phyloP scores from a whole-genome alignment of 92 coral and sea anemone species.

The Nematostella vectensis region DNA sequence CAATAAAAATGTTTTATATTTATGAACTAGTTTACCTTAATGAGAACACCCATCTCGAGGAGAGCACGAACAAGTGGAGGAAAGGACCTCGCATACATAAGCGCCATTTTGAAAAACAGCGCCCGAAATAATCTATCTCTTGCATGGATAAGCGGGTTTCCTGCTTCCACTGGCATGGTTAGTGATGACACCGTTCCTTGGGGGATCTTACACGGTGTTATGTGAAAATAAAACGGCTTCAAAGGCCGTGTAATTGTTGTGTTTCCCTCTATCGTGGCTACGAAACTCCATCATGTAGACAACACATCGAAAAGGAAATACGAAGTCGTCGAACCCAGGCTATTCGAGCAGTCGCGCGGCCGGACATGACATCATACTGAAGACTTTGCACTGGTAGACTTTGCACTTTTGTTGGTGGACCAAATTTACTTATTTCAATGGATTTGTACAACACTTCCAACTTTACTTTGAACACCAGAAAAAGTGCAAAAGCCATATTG shows the following conservation, averaged over 20 bases:
- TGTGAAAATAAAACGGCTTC: neutral
- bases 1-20: no score
- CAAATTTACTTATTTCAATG: no score
- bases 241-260: neutral
- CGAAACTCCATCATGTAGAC: neutral
- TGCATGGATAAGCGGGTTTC: conserved; percentile 90
- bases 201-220: neutral
- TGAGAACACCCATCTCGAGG: conserved; percentile 82
- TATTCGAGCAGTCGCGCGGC: no score
- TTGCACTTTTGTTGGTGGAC: no score
- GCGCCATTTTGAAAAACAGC: conserved; percentile 96
- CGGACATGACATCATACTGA: no score
- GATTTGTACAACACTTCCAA: no score
- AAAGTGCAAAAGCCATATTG: no score
- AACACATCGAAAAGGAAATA: neutral
- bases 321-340: no score
- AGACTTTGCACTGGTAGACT: no score
- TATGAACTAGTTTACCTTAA: conserved; percentile 49
- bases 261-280: neutral
- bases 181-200: neutral
- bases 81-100: conserved; percentile 91
- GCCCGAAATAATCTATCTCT: conserved; percentile 96
- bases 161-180: conserved; percentile 91
- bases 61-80: conserved; percentile 82
- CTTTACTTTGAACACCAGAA: no score